phyloP scores from a whole-genome alignment of 1,140 invertebrate genomes.

The Acromyrmex heyeri region DNA sequence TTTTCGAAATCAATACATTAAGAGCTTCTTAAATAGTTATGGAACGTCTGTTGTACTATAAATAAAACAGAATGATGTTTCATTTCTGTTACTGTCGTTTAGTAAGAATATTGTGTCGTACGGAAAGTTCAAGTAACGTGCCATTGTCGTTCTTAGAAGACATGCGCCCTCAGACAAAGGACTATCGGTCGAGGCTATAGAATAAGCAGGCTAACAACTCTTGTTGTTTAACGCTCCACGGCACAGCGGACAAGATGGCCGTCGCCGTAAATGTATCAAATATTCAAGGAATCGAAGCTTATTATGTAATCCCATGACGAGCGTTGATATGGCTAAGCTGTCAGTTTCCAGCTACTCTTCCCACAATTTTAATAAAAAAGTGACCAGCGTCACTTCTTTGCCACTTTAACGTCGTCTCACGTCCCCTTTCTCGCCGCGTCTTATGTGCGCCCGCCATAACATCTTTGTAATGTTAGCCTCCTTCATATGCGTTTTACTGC shows the following conservation, averaged over 20 bases:
- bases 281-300: conserved; percentile 81
- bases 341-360: conserved; percentile 60
- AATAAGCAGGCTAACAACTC: conserved; percentile 85
- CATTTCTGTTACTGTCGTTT: neutral
- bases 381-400: conserved; percentile 33
- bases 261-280: conserved; percentile 79
- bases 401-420: conserved; percentile 31
- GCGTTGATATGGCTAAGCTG: conserved; percentile 57
- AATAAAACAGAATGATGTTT: conserved; percentile 24
- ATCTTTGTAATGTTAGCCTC: conserved; percentile 24
- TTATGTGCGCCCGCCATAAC: neutral
- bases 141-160: conserved; percentile 32
- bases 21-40: neutral
- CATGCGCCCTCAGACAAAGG: conserved; percentile 41
- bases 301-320: conserved; percentile 50
- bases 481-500: conserved; percentile 32
- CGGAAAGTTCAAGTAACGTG: conserved; percentile 39
- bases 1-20: neutral
- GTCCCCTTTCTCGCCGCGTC: conserved; percentile 47
- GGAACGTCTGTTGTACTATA: neutral
- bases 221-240: conserved; percentile 83
- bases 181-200: conserved; percentile 75
- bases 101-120: conserved; percentile 1
- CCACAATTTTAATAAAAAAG: conserved; percentile 61
- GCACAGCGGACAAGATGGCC: conserved; percentile 81